phyloP scores from a whole-genome alignment of 2,797 vertebrate genomes.

The Acropternis orthonyx region DNA sequence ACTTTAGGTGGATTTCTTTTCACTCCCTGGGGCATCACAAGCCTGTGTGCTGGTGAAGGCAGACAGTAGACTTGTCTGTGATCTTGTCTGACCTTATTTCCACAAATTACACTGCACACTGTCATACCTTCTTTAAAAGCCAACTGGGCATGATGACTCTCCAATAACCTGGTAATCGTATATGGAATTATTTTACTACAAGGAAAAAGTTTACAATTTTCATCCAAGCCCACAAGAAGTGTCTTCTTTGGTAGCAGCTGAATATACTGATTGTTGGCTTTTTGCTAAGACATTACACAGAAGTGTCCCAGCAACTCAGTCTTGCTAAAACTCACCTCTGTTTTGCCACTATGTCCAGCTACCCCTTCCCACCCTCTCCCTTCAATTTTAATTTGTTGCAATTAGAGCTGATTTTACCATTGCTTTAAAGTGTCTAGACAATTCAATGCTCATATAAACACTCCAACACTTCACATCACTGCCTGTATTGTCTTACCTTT shows the following conservation, averaged over 20 bases:
- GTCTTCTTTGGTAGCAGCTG: background rate
- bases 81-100: slow-evolving; percentile 13
- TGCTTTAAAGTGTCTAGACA: slow-evolving; percentile 25
- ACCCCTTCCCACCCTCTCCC: background rate
- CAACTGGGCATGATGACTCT: background rate
- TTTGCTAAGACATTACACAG: background rate
- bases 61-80: slow-evolving; percentile 18
- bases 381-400: background rate
- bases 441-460: background rate
- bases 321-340: background rate
- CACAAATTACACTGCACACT: background rate
- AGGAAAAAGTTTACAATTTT: background rate
- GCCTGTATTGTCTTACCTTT: slow-evolving; percentile 39
- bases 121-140: slow-evolving; percentile 39
- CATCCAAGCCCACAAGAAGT: background rate
- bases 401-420: slow-evolving; percentile 8
- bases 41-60: background rate
- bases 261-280: background rate
- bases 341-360: background rate
- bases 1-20: background rate
- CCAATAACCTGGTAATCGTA: background rate
- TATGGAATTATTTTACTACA: background rate
- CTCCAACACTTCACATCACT: background rate
- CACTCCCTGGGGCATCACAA: background rate
- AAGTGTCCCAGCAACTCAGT: background rate